Percentiles rank a stretch among this genome's conserved stretches.
Conservation (phyloP, 1,140 invertebrate genomes). For the Ips nitidus region DNA sequence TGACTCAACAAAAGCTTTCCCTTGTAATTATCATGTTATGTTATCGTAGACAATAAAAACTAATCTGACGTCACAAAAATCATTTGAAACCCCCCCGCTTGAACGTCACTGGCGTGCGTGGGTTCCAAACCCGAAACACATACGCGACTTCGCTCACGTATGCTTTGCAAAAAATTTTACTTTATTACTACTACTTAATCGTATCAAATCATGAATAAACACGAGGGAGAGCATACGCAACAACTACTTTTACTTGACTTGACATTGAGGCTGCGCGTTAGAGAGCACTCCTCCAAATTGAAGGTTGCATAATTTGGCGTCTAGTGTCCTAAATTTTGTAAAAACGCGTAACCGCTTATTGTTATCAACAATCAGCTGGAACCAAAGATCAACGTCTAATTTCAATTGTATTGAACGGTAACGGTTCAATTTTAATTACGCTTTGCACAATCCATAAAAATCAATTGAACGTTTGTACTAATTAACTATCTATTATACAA, state of each 20-base stretch:
- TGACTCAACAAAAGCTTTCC: background rate
- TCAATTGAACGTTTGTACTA: constrained; percentile 1
- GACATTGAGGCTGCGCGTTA: background rate
- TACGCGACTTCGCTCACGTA: constrained; percentile 24
- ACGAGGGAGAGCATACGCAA: constrained; percentile 14
- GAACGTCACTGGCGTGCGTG: constrained; percentile 16
- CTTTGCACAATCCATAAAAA: constrained; percentile 8
- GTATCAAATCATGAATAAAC: constrained; percentile 16
- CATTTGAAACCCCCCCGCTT: background rate
- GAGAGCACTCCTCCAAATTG: background rate
- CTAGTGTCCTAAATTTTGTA: constrained; percentile 3
- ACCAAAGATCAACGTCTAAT: constrained; percentile 13
- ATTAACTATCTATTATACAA: constrained; percentile 6
- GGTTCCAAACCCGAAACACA: constrained; percentile 10
- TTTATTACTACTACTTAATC: constrained; percentile 9
- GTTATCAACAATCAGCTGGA: constrained; percentile 7
- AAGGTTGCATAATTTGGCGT: background rate
- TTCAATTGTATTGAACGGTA: constrained; percentile 2
- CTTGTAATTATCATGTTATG: background rate
- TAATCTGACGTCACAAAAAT: background rate
- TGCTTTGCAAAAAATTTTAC: constrained; percentile 19
- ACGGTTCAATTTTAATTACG: constrained; percentile 3
- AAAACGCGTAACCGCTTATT: constrained; percentile 1
- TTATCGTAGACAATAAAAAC: constrained; percentile 1
- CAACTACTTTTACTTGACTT: constrained; percentile 2